These are phyloP conservation scores for Maccullochella peelii DNA, from an alignment of 2,113 vertebrate species.

Conservation along the genomic window DNA sequence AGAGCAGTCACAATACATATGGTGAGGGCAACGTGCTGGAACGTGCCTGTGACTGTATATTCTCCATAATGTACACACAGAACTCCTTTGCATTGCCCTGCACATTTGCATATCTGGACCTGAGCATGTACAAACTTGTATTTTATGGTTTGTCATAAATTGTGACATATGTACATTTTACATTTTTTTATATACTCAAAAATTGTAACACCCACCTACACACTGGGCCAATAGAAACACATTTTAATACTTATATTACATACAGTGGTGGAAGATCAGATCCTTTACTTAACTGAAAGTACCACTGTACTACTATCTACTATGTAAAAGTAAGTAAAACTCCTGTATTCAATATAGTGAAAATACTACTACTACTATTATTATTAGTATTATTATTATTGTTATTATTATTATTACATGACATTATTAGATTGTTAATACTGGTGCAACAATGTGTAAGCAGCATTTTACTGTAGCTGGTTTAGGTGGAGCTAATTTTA, in stretches of 20 bases:
- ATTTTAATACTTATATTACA: neutral
- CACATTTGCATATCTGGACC: neutral
- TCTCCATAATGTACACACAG: neutral
- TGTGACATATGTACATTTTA: neutral
- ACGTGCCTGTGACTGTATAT: neutral
- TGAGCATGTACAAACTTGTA: accelerated
- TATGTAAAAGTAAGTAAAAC: neutral
- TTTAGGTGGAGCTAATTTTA: no score
- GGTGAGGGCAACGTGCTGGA: constrained; percentile 10
- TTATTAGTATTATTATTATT: no score
- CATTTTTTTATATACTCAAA: neutral
- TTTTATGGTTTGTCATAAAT: neutral
- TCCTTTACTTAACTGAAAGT: neutral
- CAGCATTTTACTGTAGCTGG: neutral
- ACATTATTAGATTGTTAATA: neutral
- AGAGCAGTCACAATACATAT: constrained; percentile 23
- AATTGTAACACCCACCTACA: neutral
- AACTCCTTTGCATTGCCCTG: neutral
- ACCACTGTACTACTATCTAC: neutral
- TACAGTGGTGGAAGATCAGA: neutral
- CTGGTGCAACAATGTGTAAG: neutral
- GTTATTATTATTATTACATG: neutral
- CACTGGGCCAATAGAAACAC: neutral
- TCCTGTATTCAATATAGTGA: no score
- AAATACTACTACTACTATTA: no score